Evolutionary conservation across 2,797 vertebrate species (phyloP), one percentile per base, ranked within the genome.

Genomic region (Parauchenoglanis ngamensis): DNA sequence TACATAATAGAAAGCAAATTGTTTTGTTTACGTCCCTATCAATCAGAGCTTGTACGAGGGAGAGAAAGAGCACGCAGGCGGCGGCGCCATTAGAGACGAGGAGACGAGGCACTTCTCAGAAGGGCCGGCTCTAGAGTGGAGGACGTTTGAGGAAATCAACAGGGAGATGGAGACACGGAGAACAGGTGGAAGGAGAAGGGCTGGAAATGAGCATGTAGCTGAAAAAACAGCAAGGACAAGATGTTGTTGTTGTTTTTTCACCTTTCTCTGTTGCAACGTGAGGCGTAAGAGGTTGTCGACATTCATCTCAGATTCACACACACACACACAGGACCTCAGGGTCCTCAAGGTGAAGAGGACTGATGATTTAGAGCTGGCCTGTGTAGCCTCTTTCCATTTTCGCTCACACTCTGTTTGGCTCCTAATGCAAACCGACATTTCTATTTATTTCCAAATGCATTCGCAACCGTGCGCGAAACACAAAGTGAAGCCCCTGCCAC

Each of bases 341-440:
- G 91, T 89, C 92, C 85, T 79, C 85, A 91, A 92, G 89, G 90
- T 81, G 28, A 68, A 52, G 25, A 25, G 86, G 80, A 52, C 72
- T 76, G 65, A 87, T 87, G 91, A 91, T 92, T 92, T 87, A 86
- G 59, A 86, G 85, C 85, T 90, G 89, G 86, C 89, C 87, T 89
- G 11, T 21, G 65, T 31, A 86, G 84, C 83, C 28, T 57, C 73
- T 79, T 79, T 83, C 31, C 28, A 4, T 78, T 46, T 84, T 92
- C 68, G 35, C 67, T 81, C n/a, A 61, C 67, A 25, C 85, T 40
- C 59, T 40, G 52, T 52, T 87, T 77, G 28, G 11, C 44, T 52
- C 77, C 72, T 93, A 90, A 94, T 94, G 91, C 86, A 89, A 92
- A 91, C 93, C 90, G 93, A 94, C 92, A 91, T 90, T 83, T 88